Conservation (phyloP, 2,797 vertebrate species). For the Adelosebastes latens region DNA sequence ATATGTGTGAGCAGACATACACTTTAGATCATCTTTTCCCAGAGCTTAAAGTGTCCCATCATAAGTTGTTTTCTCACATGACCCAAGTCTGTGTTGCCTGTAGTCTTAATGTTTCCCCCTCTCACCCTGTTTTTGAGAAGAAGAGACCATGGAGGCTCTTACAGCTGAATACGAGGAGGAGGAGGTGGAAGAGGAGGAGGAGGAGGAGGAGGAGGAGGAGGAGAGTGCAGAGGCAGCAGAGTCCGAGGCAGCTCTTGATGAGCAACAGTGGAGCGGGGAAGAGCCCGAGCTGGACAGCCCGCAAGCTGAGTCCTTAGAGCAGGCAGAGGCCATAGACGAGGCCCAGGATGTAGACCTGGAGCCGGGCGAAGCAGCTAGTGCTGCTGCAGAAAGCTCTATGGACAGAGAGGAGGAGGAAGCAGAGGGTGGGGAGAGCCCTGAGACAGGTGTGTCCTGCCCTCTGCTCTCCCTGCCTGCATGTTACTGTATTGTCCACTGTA, state of each 20-base stretch:
- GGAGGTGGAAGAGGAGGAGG: conserved; percentile 79
- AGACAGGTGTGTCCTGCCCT: conserved; percentile 93
- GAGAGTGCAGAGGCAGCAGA: conserved; percentile 86
- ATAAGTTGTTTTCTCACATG: conserved; percentile 79
- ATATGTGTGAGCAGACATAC: conserved; percentile 60
- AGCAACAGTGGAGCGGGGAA: conserved; percentile 88
- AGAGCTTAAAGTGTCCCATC: conserved; percentile 82
- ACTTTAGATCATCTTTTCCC: conserved; percentile 49
- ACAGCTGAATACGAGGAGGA: conserved; percentile 86
- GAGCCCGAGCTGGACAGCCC: conserved; percentile 85
- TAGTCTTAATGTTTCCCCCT: conserved; percentile 91
- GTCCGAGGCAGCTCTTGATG: conserved; percentile 88
- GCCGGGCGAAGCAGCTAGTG: conserved; percentile 84
- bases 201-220: conserved; percentile 87
- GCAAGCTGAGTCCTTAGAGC: conserved; percentile 83
- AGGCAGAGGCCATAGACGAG: conserved; percentile 84
- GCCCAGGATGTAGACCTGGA: conserved; percentile 81
- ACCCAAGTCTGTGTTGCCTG: conserved; percentile 89
- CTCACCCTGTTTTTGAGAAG: conserved; percentile 90
- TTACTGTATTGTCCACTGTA: conserved; percentile 71
- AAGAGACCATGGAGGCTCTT: conserved; percentile 92
- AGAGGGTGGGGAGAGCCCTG: conserved; percentile 83
- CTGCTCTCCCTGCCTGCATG: conserved; percentile 89
- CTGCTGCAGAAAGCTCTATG: conserved; percentile 81
- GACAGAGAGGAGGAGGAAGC: conserved; percentile 83